Evolutionary conservation across 2,797 vertebrate genomes (phyloP).

Genomic region (Mus caroli): DNA sequence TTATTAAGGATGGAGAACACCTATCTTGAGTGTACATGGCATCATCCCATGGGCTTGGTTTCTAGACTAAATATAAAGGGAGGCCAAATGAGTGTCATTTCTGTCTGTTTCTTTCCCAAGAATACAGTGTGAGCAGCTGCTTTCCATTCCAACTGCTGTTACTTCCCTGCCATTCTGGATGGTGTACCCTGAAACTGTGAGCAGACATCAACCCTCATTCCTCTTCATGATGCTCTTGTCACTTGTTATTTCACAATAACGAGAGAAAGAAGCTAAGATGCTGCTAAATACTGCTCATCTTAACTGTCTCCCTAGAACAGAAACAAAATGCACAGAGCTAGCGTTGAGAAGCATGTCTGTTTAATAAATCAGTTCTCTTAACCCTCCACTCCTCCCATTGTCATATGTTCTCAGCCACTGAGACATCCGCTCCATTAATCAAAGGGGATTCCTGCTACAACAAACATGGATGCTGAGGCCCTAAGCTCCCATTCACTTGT

Average conservation of each 20-base stretch:
- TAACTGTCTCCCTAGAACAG: neutral
- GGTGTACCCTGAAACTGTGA: neutral
- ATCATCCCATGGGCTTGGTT: neutral
- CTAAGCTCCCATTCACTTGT: neutral
- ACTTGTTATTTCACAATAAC: neutral
- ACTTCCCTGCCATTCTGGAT: neutral
- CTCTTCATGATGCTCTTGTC: neutral
- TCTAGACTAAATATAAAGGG: neutral
- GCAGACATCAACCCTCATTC: neutral
- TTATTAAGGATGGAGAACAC: neutral
- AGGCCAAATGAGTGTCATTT: neutral
- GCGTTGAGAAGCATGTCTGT: neutral
- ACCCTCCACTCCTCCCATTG: no score
- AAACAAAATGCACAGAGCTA: neutral
- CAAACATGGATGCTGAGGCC: neutral
- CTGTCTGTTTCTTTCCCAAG: neutral
- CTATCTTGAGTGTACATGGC: neutral
- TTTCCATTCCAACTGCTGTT: no score
- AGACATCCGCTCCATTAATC: neutral
- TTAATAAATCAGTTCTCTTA: neutral
- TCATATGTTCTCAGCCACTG: neutral
- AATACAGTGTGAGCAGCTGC: neutral
- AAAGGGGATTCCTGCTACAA: neutral
- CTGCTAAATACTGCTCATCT: neutral
- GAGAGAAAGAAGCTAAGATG: accelerated